Conservation (phyloP, 2,113 vertebrate species). For the Dasyornis broadbenti region DNA sequence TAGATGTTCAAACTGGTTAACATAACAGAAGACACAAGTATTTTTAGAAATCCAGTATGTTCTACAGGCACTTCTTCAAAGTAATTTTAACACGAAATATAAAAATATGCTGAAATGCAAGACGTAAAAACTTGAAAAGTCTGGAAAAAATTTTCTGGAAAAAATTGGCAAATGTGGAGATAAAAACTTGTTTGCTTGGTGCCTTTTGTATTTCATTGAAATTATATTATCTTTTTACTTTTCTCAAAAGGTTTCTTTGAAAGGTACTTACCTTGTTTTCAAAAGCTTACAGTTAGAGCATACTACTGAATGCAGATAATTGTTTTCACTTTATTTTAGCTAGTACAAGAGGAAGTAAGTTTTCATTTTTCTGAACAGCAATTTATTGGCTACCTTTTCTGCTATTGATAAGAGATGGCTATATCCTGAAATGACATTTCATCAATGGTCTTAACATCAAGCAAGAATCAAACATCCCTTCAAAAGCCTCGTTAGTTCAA, state of each 20-base stretch:
- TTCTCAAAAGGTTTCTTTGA: not conserved
- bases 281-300: not conserved
- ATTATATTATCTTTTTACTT: not conserved
- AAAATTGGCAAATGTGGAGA: not conserved
- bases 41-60: constrained; percentile 5
- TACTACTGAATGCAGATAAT: not conserved
- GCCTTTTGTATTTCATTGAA: not conserved
- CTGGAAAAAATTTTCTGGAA: not conserved
- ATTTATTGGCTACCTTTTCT: not conserved
- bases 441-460: not conserved
- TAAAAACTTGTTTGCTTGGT: not conserved
- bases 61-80: not conserved
- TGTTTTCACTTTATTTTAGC: not conserved
- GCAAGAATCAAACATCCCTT: not conserved
- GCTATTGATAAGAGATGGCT: not conserved
- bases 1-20: not conserved
- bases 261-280: not conserved
- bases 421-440: not conserved
- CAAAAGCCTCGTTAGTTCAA: not conserved
- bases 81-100: constrained; percentile 10
- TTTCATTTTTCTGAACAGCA: not conserved
- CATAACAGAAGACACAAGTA: not conserved
- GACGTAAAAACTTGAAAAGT: not conserved
- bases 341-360: not conserved
- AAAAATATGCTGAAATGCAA: not conserved